Evolutionary conservation across 1,140 invertebrate genomes (phyloP).

Genomic region (Calliphora vicina): DNA sequence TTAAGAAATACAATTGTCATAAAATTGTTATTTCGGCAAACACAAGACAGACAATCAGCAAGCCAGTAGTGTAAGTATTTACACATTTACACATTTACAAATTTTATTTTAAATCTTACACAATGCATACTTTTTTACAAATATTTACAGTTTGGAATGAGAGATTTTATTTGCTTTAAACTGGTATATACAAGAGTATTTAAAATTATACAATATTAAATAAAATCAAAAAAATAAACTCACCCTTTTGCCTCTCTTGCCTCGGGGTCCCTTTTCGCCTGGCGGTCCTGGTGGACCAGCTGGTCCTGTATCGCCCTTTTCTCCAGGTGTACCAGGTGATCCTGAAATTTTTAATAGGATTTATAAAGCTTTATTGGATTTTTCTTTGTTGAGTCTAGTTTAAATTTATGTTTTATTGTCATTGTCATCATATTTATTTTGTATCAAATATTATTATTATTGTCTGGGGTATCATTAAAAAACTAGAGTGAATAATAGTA

Average conservation of each 20-base stretch:
- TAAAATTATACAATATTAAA: too few relatives aligned
- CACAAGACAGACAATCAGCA: too few relatives aligned
- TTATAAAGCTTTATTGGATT: constrained; percentile 4
- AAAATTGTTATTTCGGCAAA: not conserved
- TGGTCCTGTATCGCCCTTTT: constrained; percentile 84
- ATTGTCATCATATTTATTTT: constrained; percentile 38
- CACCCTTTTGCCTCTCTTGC: constrained; percentile 79
- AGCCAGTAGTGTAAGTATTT: too few relatives aligned
- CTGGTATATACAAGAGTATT: not conserved
- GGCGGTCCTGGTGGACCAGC: constrained; percentile 81
- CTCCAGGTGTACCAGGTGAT: constrained; percentile 77
- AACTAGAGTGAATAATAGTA: not conserved
- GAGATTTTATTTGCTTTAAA: not conserved
- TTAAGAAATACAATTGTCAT: not conserved
- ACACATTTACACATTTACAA: too few relatives aligned
- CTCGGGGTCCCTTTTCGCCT: constrained; percentile 71
- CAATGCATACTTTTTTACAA: not conserved
- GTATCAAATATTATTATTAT: constrained; percentile 2
- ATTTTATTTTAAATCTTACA: too few relatives aligned
- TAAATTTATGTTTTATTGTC: constrained; percentile 47
- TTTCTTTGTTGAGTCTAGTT: not conserved
- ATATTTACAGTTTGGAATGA: not conserved
- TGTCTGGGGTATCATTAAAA: not conserved
- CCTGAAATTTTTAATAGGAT: constrained; percentile 65
- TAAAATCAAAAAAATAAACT: constrained; percentile 54